Evolutionary conservation across 2,113 vertebrate genomes (phyloP), one percentile per base, ranked within the genome.

Genomic region (Panthera leo): DNA sequence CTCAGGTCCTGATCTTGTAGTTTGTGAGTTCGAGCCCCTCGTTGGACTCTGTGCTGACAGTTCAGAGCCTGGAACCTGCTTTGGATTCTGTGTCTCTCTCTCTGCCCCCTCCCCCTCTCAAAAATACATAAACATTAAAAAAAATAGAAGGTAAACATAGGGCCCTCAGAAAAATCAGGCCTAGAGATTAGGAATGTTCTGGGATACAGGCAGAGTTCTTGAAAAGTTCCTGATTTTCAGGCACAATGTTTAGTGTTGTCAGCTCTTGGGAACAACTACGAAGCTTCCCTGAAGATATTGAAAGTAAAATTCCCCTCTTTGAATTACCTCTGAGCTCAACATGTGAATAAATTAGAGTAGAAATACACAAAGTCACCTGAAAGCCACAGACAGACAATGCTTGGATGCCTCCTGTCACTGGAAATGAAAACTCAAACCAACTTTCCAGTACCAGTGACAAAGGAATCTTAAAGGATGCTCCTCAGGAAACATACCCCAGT

Each of bases 281-380:
- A 96, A 16, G 83, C 19, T 75, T 87, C 48, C 19, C 29, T 75
- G 25, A 86, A 96, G 29, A 61, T 76, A 68, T 11, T 48, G 18
- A 16, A 71, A 61, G 4, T 63, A 94, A 94, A 86, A 87, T 34
- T 91, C 25, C 45, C 63, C n/a, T 53, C 15, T 68, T n/a, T 89
- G 58, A 95, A 86, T 85, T 42, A 82, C n/a, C 82, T 94, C 86
- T 58, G 31, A 91, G 63, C 31, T 82, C 75, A 78, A 78, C 14
- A 91, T 86, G 90, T 83, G 76, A 89, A 55, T 48, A 55, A 78
- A n/a, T 55, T 85, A 73, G n/a, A 94, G n/a, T 16, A 61, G 82
- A 91, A 78, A 71, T 55, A 39, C 4, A 27, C 31, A 48, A 91
- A 84, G 53, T 84, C 76, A 84, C 9, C 12, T 88, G 73, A 95